A percentile compares a stretch with the other conserved stretches of the same genome.
phyloP scores from a whole-genome alignment of 2,888 invertebrate species.

The Hyposoter didymator region DNA sequence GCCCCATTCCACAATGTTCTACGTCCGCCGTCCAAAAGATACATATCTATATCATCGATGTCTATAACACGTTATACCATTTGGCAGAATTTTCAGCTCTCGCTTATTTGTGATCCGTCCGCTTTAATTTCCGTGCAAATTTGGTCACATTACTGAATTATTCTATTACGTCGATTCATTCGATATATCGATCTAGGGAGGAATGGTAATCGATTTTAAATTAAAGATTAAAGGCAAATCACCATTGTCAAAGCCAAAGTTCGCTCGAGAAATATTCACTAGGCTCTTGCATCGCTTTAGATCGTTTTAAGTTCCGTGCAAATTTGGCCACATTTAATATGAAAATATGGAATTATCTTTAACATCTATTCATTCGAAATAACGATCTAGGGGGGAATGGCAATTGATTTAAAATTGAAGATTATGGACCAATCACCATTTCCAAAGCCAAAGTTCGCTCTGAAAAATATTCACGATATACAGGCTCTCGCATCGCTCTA shows the following conservation, averaged over 20 bases:
- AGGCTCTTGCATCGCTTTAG: too few relatives aligned
- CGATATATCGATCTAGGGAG: background rate
- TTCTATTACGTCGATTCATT: background rate
- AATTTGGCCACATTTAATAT: conserved; percentile 22
- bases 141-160: conserved; percentile 7
- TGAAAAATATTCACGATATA: background rate
- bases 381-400: background rate
- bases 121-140: conserved; percentile 32
- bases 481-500: background rate
- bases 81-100: conserved; percentile 12
- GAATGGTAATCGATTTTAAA: background rate
- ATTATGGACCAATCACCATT: background rate
- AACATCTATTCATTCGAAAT: background rate
- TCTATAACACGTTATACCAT: conserved; percentile 7
- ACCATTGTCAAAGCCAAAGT: background rate
- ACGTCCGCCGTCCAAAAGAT: background rate
- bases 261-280: background rate
- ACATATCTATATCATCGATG: conserved; percentile 13
- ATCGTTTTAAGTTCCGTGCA: conserved; percentile 29
- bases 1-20: conserved; percentile 14
- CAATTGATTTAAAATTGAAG: background rate
- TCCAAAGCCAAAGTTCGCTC: background rate
- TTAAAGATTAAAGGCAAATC: background rate
- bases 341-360: conserved; percentile 6
- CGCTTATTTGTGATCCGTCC: background rate